A percentile compares a stretch with the other conserved stretches of the same genome.
Evolutionary conservation across 2,888 invertebrate species (phyloP).

Genomic region (Nezara viridula): DNA sequence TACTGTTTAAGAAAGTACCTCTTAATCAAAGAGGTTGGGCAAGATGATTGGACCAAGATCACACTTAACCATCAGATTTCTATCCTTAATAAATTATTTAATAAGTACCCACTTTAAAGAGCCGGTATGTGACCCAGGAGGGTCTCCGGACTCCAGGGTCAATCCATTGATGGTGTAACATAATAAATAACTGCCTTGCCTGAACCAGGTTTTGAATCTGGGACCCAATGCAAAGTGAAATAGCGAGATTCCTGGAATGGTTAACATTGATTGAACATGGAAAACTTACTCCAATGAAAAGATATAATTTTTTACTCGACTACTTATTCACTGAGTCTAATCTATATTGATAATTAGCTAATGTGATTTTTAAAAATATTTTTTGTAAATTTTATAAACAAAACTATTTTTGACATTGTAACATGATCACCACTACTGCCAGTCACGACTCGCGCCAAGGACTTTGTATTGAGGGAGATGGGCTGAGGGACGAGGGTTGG

Average conservation of each 20-base stretch:
- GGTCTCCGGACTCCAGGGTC: no score
- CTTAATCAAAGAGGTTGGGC: no score
- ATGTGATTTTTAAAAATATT: neutral
- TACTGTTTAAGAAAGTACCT: no score
- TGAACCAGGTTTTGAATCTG: no score
- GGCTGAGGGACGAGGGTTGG: neutral
- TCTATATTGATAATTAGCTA: neutral
- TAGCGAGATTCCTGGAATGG: neutral
- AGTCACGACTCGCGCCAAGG: neutral
- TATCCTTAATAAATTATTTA: no score
- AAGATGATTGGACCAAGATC: no score
- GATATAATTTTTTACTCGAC: neutral
- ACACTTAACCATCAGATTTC: no score
- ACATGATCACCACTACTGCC: conserved; percentile 27
- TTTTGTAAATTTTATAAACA: neutral
- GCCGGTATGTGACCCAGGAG: no score
- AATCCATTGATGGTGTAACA: no score
- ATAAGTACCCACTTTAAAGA: no score
- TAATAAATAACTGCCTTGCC: no score
- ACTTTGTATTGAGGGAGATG: neutral
- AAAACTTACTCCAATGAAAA: neutral
- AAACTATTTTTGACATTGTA: neutral
- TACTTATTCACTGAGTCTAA: neutral
- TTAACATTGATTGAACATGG: neutral
- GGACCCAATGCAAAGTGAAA: neutral